These are phyloP conservation scores for Drosophila emarginata DNA, from an alignment of 2,888 invertebrate species.

Conservation along the genomic window DNA sequence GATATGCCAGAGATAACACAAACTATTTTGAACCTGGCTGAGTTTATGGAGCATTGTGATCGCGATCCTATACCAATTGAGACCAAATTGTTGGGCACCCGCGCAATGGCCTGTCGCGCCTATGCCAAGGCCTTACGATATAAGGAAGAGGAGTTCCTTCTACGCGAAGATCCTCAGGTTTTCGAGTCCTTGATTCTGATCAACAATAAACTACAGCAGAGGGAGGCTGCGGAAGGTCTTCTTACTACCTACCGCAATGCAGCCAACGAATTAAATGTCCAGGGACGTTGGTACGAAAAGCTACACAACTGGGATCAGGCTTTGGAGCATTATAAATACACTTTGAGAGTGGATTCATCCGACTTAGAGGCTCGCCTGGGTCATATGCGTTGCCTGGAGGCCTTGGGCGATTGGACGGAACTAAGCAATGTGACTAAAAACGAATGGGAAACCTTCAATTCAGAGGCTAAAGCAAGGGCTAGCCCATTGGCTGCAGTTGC, in stretches of 20 bases:
- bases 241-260: slow-evolving; percentile 91
- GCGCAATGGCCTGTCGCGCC: slow-evolving; percentile 96
- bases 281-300: slow-evolving; percentile 99
- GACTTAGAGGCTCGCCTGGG: slow-evolving; percentile 93
- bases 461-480: slow-evolving; percentile 86
- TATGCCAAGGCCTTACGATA: slow-evolving; percentile 87
- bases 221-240: slow-evolving; percentile 97
- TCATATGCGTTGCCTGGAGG: slow-evolving; percentile 97
- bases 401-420: slow-evolving; percentile 97
- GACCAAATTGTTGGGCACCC: slow-evolving; percentile 92
- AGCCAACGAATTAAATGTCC: slow-evolving; percentile 85
- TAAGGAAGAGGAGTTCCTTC: slow-evolving; percentile 96
- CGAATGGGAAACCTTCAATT: slow-evolving; percentile 88
- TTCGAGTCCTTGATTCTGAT: slow-evolving; percentile 97
- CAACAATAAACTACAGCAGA: slow-evolving; percentile 98
- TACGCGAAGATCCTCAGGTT: slow-evolving; percentile 91
- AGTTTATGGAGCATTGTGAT: slow-evolving; percentile 99
- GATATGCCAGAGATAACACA: slow-evolving; percentile 98
- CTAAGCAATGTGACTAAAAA: slow-evolving; percentile 91
- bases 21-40: slow-evolving; percentile 97
- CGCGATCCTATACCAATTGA: slow-evolving; percentile 96
- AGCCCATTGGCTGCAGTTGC: slow-evolving; percentile 96
- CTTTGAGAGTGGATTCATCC: slow-evolving; percentile 85
- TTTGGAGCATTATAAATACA: slow-evolving; percentile 91
- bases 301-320: slow-evolving; percentile 99